Percentiles rank a stretch among this genome's conserved stretches.
Evolutionary conservation across 2,888 invertebrate species (phyloP).

Genomic region (Synanthedon myopaeformis): DNA sequence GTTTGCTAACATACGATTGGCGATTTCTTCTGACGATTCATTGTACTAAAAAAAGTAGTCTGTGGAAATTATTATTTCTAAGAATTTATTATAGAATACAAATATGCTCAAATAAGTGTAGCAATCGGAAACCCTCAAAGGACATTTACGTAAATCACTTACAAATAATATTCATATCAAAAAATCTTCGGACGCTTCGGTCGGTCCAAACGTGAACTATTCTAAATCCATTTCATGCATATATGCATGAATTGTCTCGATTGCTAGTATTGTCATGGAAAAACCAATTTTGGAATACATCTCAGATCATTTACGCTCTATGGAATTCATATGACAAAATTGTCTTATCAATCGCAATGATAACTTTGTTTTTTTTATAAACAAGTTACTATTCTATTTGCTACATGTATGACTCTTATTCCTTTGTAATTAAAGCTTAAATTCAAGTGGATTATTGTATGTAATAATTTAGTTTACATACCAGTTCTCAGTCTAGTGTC

Average conservation of each 20-base stretch:
- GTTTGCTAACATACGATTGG: no score
- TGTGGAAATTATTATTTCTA: no score
- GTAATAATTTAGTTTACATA: neutral
- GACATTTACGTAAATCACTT: neutral
- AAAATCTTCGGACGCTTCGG: slow-evolving; percentile 13
- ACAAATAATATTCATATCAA: slow-evolving; percentile 21
- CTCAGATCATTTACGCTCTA: neutral
- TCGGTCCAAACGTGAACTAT: slow-evolving; percentile 15
- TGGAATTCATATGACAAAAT: neutral
- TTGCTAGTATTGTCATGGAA: slow-evolving; percentile 21
- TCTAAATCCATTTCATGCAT: slow-evolving; percentile 25
- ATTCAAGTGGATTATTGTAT: neutral
- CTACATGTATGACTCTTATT: slow-evolving; percentile 8
- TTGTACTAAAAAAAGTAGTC: no score
- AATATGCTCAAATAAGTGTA: neutral
- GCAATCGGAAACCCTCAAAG: neutral
- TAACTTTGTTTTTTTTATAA: slow-evolving; percentile 11
- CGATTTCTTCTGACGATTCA: no score
- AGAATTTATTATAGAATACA: no score
- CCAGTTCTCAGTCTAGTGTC: neutral
- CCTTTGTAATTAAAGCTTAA: slow-evolving; percentile 4
- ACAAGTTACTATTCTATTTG: slow-evolving; percentile 13
- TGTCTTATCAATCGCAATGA: neutral
- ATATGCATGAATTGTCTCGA: slow-evolving; percentile 23
- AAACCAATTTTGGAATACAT: neutral